Conservation (phyloP, 2,113 vertebrate species). For the Sander vitreus region DNA sequence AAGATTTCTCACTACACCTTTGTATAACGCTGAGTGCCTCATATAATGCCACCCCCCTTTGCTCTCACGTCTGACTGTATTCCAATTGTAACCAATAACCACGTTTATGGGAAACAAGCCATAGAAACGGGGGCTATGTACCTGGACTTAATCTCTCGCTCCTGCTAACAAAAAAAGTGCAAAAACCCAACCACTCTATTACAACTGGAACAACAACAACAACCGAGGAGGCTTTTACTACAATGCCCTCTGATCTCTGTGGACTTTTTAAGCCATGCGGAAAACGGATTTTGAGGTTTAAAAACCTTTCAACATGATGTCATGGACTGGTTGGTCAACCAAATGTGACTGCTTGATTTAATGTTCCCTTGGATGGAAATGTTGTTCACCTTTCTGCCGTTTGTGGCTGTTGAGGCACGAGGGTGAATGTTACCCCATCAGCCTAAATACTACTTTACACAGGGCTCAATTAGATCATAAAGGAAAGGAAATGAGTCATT, state of each 20-base stretch:
- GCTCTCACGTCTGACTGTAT: constrained; percentile 39
- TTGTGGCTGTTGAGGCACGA: constrained; percentile 36
- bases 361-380: constrained; percentile 48
- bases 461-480: constrained; percentile 61
- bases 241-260: constrained; percentile 52
- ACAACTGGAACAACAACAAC: constrained; percentile 28
- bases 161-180: constrained; percentile 30
- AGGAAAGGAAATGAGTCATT: constrained; percentile 18
- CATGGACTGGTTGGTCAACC: constrained; percentile 70
- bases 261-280: constrained; percentile 76
- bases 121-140: constrained; percentile 71
- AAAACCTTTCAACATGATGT: constrained; percentile 75
- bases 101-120: constrained; percentile 81
- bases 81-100: constrained; percentile 62
- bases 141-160: constrained; percentile 54
- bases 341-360: constrained; percentile 61
- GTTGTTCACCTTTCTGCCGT: constrained; percentile 53
- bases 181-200: constrained; percentile 53
- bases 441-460: constrained; percentile 63
- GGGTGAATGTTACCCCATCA: constrained; percentile 55
- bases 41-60: constrained; percentile 42
- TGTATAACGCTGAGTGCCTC: constrained; percentile 77
- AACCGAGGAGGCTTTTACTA: constrained; percentile 44
- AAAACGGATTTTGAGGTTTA: constrained; percentile 50
- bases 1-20: constrained; percentile 55